These are phyloP conservation scores for Protomyctophum bolini DNA, from an alignment of 2,113 vertebrate genomes.

Conservation along the genomic window DNA sequence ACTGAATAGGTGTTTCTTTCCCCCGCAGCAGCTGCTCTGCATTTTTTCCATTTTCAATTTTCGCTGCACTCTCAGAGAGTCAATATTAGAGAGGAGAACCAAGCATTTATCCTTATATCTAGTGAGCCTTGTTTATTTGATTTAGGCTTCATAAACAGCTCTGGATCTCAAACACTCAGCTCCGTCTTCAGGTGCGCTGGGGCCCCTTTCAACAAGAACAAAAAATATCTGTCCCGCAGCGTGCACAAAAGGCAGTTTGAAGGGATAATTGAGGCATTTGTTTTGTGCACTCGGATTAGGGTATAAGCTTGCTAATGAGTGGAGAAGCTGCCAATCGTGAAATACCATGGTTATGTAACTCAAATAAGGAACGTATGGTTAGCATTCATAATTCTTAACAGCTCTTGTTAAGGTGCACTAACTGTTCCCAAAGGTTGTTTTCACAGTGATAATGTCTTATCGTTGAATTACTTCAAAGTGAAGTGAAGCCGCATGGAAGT, in stretches of 20 bases:
- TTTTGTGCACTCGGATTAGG: conserved; percentile 21
- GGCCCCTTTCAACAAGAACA: neutral
- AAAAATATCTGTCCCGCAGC: conserved; percentile 10
- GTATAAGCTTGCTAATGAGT: conserved; percentile 29
- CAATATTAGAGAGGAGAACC: conserved; percentile 20
- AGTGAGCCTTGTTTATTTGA: conserved; percentile 25
- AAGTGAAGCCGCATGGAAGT: too few species aligned
- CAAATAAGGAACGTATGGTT: neutral
- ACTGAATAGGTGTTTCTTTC: conserved; percentile 5
- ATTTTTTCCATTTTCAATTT: conserved; percentile 19
- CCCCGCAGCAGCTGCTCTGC: conserved; percentile 18
- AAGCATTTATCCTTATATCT: conserved; percentile 20
- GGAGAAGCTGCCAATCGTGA: conserved; percentile 5
- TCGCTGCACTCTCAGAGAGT: conserved; percentile 29
- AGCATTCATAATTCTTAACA: too few species aligned
- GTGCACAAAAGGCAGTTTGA: conserved; percentile 26
- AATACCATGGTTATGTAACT: neutral
- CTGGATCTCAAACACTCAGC: neutral
- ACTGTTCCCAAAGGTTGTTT: too few species aligned
- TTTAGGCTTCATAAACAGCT: conserved; percentile 7
- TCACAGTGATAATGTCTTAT: too few species aligned
- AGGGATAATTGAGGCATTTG: conserved; percentile 32
- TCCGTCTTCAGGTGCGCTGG: conserved; percentile 22
- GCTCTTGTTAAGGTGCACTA: too few species aligned
- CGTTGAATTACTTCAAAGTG: too few species aligned